Evolutionary conservation across 2,888 invertebrate species (phyloP), one percentile per base, ranked within the genome.

Genomic region (Entomobrya multifasciata): DNA sequence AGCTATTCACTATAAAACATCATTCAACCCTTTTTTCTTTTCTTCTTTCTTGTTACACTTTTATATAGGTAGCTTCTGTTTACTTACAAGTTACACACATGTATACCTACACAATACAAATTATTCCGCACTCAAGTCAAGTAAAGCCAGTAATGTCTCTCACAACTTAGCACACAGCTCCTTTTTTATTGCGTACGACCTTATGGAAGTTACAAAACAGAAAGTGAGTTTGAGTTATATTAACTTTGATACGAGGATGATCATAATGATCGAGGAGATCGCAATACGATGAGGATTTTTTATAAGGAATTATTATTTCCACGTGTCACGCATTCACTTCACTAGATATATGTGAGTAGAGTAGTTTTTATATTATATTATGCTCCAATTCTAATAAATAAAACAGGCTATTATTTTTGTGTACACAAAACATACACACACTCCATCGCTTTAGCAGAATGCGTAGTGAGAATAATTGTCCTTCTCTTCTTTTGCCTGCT

Each of bases 261-360:
- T 25, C 11, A 57, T 52, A 22, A 25, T 10, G 22, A 25, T 25
- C 25, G 8, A 41, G 36, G 11, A n/a, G 67, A 20, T 72, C 25
- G 22, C 22, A 22, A 49, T 47, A 27, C 36, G 8, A 72, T 49
- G 70, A 47, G 47, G 25, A 10, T 60, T 36, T 72, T 72, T 72
- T 72, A 72, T 49, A 72, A 72, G 72, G 72, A 72, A 27, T 49
- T 72, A 49, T 84, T 84, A 74, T 83, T 84, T 84, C 77, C 84
- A 84, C 84, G 84, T 84, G 84, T 84, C 84, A 84, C 77, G 67
- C 83, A 74, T 65, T 62, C 74, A 74, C 47, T 36, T n/a, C n/a
- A 70, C 70, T 44, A 41, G 17, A 36, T 44, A 41, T 20, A 11
- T 44, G 44, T 70, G 13, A 15, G n/a, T 74, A 2, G 15, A 13